phyloP scores from a whole-genome alignment of 2,797 vertebrate species.

The Spondyliosoma cantharus region DNA sequence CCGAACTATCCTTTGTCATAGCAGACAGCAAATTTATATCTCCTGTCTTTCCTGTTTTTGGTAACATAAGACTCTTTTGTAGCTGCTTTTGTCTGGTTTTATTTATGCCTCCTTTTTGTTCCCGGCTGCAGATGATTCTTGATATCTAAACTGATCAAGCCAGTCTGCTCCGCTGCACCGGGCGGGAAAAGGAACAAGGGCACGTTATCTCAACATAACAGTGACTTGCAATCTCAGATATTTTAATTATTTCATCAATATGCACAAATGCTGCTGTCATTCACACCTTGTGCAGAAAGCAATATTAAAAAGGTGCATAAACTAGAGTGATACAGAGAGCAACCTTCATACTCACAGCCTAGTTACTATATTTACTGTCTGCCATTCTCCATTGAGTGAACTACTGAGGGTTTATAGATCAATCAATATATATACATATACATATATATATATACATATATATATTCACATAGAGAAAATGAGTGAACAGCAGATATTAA shows the following conservation, averaged over 20 bases:
- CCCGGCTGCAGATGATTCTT: constrained; percentile 23
- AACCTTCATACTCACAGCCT: neutral
- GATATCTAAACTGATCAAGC: neutral
- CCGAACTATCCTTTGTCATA: constrained; percentile 39
- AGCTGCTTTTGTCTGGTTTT: neutral
- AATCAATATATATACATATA: no score
- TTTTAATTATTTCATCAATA: neutral
- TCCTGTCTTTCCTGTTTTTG: constrained; percentile 18
- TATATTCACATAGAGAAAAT: neutral
- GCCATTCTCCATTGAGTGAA: no score
- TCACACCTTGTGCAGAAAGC: constrained; percentile 1
- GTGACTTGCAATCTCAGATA: neutral
- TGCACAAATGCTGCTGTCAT: neutral
- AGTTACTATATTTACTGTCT: no score
- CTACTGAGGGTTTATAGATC: no score
- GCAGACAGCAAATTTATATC: constrained; percentile 40
- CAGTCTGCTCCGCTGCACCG: neutral
- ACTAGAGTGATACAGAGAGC: neutral
- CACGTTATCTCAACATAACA: neutral
- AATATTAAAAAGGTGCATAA: neutral
- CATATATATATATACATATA: no score
- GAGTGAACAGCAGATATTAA: neutral
- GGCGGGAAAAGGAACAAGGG: neutral
- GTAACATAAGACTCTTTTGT: constrained; percentile 15
- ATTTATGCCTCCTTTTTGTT: constrained; percentile 23